A percentile compares a stretch with the other conserved stretches of the same genome.
Evolutionary conservation across 1,140 invertebrate genomes (phyloP).

Genomic region (Drepana arcuata): DNA sequence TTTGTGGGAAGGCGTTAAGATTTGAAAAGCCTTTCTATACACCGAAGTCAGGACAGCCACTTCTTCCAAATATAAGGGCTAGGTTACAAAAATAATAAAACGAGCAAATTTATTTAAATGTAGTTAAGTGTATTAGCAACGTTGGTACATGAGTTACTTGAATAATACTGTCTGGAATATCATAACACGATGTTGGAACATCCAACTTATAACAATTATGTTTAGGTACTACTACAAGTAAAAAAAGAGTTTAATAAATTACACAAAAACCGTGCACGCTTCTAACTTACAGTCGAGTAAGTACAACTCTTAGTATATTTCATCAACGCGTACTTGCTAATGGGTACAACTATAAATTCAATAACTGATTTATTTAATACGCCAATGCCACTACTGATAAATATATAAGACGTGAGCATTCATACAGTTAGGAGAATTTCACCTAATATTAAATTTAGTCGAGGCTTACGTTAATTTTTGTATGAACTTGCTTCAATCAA

Average conservation of each 20-base stretch:
- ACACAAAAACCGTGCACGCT: conserved; percentile 54
- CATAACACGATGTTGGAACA: conserved; percentile 29
- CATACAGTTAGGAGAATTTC: conserved; percentile 54
- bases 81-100: conserved; percentile 43
- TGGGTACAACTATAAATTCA: conserved; percentile 68
- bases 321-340: no score
- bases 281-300: conserved; percentile 48
- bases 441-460: conserved; percentile 25
- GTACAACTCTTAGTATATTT: conserved; percentile 42
- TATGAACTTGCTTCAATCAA: conserved; percentile 2
- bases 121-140: conserved; percentile 71
- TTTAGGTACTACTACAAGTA: conserved; percentile 48
- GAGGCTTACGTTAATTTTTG: conserved; percentile 1
- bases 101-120: conserved; percentile 58
- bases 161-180: conserved; percentile 63
- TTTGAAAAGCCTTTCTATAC: no score
- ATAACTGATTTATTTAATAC: conserved; percentile 51
- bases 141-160: conserved; percentile 70
- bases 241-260: conserved; percentile 47
- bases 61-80: conserved; percentile 1
- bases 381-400: conserved; percentile 56
- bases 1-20: no score
- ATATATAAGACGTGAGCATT: conserved; percentile 68
- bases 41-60: no score
- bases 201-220: conserved; percentile 36